Conservation (phyloP, 2,888 invertebrate species). For the Ptychoptera contaminata region DNA sequence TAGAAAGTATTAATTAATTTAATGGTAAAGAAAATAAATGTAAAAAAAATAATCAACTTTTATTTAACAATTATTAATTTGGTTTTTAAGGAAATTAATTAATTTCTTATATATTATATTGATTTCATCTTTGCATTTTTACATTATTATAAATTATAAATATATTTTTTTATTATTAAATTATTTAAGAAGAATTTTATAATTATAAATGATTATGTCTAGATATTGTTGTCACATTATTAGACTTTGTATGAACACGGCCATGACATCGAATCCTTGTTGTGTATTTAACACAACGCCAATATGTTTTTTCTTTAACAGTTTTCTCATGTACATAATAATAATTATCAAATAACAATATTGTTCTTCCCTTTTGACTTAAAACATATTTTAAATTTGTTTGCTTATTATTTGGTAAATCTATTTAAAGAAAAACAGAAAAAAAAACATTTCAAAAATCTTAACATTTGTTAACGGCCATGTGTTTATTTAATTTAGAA, state of each 20-base stretch:
- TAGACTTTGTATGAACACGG: slow-evolving; percentile 22
- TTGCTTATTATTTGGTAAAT: background rate
- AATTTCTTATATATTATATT: too few species aligned
- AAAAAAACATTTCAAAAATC: background rate
- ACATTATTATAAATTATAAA: too few species aligned
- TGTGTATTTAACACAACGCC: slow-evolving; percentile 30
- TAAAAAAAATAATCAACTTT: too few species aligned
- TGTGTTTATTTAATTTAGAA: background rate
- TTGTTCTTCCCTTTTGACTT: slow-evolving; percentile 27
- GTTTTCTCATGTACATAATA: slow-evolving; percentile 26
- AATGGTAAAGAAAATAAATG: too few species aligned
- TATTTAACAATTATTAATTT: too few species aligned
- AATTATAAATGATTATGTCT: slow-evolving; percentile 21
- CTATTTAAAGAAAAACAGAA: background rate
- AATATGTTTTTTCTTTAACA: slow-evolving; percentile 25
- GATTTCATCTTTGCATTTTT: too few species aligned
- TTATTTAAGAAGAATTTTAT: background rate
- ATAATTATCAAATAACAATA: slow-evolving; percentile 20
- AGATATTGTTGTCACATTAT: slow-evolving; percentile 19
- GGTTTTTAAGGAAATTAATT: background rate
- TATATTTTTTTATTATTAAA: background rate
- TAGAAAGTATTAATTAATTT: too few species aligned
- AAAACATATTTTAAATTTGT: slow-evolving; percentile 8
- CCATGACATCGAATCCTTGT: slow-evolving; percentile 24
- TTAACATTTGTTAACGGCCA: background rate